Evolutionary conservation across 1,140 invertebrate genomes (phyloP).

Genomic region (Saccostrea echinata): DNA sequence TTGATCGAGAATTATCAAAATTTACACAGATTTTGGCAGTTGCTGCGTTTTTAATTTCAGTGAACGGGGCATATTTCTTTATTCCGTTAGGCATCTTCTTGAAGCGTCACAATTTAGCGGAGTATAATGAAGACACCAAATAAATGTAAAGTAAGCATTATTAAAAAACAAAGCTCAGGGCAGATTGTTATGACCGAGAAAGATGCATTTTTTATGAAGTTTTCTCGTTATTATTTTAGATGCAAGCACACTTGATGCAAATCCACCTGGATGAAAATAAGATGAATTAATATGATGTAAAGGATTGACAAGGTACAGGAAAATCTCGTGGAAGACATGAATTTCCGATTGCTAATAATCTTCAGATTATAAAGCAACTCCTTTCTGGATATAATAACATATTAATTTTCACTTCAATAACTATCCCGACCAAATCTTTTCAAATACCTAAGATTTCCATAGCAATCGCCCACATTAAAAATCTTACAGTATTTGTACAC

Average conservation of each 20-base stretch:
- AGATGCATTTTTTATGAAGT: no score
- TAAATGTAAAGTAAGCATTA: neutral
- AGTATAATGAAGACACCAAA: neutral
- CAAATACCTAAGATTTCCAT: neutral
- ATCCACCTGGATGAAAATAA: neutral
- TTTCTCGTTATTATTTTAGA: neutral
- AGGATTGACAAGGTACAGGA: neutral
- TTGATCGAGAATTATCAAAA: constrained; percentile 11
- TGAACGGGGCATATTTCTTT: neutral
- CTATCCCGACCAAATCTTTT: neutral
- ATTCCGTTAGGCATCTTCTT: neutral
- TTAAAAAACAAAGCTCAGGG: neutral
- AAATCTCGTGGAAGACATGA: neutral
- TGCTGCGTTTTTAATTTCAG: neutral
- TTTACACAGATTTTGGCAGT: neutral
- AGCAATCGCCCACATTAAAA: neutral
- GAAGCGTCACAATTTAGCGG: neutral
- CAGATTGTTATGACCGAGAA: constrained; percentile 4
- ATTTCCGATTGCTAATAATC: constrained; percentile 4
- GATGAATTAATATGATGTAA: neutral
- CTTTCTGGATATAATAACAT: neutral
- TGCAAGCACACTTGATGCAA: constrained; percentile 2
- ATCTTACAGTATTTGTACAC: neutral
- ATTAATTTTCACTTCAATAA: neutral
- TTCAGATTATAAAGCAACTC: neutral